A percentile compares a stretch with the other conserved stretches of the same genome.
Evolutionary conservation across 2,888 invertebrate species (phyloP).

Genomic region (Dione juno): DNA sequence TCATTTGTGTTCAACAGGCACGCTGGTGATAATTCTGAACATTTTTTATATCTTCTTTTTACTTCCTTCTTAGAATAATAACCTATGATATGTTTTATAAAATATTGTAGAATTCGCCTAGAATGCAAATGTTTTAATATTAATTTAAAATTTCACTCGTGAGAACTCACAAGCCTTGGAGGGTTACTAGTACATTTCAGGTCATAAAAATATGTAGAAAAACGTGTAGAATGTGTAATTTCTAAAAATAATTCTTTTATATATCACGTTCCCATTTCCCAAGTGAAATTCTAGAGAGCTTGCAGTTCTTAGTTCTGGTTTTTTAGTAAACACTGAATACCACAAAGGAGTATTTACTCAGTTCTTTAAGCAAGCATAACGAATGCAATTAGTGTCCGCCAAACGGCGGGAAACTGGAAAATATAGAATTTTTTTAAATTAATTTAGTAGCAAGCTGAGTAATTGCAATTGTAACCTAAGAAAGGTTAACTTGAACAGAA

Average conservation of each 20-base stretch:
- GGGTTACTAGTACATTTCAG: slow-evolving; percentile 15
- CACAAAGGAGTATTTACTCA: slow-evolving; percentile 39
- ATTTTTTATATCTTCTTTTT: too few relatives aligned
- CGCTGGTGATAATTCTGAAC: too few relatives aligned
- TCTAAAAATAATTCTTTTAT: slow-evolving; percentile 25
- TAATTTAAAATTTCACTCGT: not conserved
- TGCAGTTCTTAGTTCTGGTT: slow-evolving; percentile 22
- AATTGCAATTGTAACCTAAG: not conserved
- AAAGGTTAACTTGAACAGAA: not conserved
- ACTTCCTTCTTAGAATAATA: too few relatives aligned
- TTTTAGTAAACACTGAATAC: slow-evolving; percentile 38
- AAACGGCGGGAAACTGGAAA: slow-evolving; percentile 32
- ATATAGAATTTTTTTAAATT: slow-evolving; percentile 29
- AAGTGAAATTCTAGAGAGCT: slow-evolving; percentile 15
- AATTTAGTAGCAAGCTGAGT: slow-evolving; percentile 6
- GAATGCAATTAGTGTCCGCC: slow-evolving; percentile 42
- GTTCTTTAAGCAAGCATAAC: slow-evolving; percentile 43
- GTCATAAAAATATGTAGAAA: slow-evolving; percentile 19
- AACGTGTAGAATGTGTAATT: slow-evolving; percentile 15
- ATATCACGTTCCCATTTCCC: slow-evolving; percentile 15
- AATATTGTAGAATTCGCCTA: not conserved
- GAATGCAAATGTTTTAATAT: not conserved
- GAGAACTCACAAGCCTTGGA: not conserved
- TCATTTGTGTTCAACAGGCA: too few relatives aligned
- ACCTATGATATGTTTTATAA: not conserved